phyloP scores from a whole-genome alignment of 2,113 vertebrate genomes.

The Gasterosteus aculeatus region DNA sequence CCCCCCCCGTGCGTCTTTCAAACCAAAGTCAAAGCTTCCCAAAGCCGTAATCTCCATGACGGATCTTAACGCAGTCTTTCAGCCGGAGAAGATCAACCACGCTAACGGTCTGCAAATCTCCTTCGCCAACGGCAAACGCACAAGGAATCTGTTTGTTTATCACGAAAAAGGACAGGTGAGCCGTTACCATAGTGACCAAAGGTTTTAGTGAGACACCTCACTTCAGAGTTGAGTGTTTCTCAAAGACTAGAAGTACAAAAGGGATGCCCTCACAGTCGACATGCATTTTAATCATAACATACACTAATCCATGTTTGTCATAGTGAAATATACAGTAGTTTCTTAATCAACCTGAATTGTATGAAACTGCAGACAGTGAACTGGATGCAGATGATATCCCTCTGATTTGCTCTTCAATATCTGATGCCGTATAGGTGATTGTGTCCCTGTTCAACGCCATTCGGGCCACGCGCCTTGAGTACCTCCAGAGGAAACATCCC shows the following conservation, averaged over 20 bases:
- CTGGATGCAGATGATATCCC: background rate
- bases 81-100: slow-evolving; percentile 89
- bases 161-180: slow-evolving; percentile 87
- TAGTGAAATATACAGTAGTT: background rate
- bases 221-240: background rate
- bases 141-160: slow-evolving; percentile 91
- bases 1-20: background rate
- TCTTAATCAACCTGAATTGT: background rate
- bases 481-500: slow-evolving; percentile 87
- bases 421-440: slow-evolving; percentile 82
- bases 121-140: slow-evolving; percentile 81
- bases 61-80: slow-evolving; percentile 90
- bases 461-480: slow-evolving; percentile 87
- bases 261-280: background rate
- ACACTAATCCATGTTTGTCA: background rate
- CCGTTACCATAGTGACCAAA: too few species aligned
- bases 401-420: background rate
- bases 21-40: slow-evolving; percentile 82
- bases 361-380: background rate
- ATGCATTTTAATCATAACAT: background rate
- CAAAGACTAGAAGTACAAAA: background rate
- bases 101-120: slow-evolving; percentile 90
- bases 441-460: slow-evolving; percentile 94
- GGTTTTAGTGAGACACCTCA: too few species aligned
- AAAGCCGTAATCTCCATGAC: slow-evolving; percentile 88